Conservation (phyloP, 1,140 invertebrate species). For the Riptortus pedestris region DNA sequence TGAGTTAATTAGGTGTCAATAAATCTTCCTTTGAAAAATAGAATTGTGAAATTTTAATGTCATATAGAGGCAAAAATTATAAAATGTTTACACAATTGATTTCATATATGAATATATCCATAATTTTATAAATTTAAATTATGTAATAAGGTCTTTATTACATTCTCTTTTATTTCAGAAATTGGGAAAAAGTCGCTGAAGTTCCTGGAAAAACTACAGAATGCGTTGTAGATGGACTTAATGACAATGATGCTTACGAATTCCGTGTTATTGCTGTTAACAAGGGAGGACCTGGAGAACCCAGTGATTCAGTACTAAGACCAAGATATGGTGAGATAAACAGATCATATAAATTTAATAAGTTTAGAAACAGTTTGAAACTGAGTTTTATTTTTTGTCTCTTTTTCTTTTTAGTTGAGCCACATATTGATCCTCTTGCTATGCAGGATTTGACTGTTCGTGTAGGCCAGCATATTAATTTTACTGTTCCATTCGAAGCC, state of each 20-base stretch:
- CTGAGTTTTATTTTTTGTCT: neutral
- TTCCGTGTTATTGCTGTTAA: constrained; percentile 95
- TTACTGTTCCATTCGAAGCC: constrained; percentile 77
- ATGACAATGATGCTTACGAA: constrained; percentile 91
- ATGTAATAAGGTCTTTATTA: no score
- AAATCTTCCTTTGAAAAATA: no score
- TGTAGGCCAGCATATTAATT: constrained; percentile 81
- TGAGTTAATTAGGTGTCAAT: no score
- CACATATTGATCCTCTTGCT: constrained; percentile 70
- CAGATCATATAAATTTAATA: neutral
- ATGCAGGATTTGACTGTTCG: constrained; percentile 78
- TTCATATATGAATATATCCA: no score
- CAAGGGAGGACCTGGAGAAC: constrained; percentile 87
- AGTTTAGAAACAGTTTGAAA: neutral
- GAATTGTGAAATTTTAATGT: no score
- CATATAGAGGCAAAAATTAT: no score
- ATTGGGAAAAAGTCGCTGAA: constrained; percentile 78
- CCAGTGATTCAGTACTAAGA: constrained; percentile 83
- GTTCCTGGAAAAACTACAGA: constrained; percentile 63
- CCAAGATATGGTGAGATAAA: constrained; percentile 53
- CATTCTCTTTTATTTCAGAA: no score
- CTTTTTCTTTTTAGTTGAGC: constrained; percentile 48
- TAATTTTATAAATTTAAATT: no score
- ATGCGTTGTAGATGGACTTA: constrained; percentile 70
- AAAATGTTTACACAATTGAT: no score